Percentiles rank a stretch among this genome's conserved stretches.
These are phyloP conservation scores for Bothrops jararaca DNA, from an alignment of 2,113 vertebrate species.

Conservation along the genomic window DNA sequence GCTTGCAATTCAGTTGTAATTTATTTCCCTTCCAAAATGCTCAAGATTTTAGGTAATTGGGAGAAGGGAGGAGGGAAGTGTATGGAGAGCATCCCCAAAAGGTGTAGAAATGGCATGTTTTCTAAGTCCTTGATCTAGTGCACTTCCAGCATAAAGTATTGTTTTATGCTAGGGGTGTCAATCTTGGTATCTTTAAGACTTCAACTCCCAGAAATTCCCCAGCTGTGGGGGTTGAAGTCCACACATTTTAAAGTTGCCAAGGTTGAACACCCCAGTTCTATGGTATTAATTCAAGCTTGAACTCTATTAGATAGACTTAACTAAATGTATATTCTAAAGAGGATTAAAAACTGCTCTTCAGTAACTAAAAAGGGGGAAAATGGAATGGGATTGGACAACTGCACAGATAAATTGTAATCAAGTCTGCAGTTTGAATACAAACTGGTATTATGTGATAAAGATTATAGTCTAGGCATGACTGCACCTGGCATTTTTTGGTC, in stretches of 20 bases:
- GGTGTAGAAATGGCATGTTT: neutral
- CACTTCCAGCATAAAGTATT: neutral
- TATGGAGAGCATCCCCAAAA: neutral
- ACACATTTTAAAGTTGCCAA: neutral
- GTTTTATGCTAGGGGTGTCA: neutral
- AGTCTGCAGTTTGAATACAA: neutral
- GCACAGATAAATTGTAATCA: neutral
- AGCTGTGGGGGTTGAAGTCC: neutral
- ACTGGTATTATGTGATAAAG: conserved; percentile 5
- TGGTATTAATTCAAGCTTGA: neutral
- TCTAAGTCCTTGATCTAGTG: neutral
- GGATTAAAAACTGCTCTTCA: neutral
- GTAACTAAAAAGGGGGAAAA: neutral
- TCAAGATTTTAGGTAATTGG: neutral
- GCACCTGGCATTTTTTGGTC: conserved; percentile 14
- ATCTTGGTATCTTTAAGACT: neutral
- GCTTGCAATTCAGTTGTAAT: neutral
- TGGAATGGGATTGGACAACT: neutral
- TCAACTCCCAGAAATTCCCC: neutral
- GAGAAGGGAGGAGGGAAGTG: neutral
- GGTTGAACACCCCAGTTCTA: neutral
- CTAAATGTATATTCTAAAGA: neutral
- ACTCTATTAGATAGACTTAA: neutral
- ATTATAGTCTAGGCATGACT: neutral
- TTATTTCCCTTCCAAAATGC: neutral